Base-by-base conservation (phyloP, 2,888 invertebrate species). In the Itoplectis maculator region DNA sequence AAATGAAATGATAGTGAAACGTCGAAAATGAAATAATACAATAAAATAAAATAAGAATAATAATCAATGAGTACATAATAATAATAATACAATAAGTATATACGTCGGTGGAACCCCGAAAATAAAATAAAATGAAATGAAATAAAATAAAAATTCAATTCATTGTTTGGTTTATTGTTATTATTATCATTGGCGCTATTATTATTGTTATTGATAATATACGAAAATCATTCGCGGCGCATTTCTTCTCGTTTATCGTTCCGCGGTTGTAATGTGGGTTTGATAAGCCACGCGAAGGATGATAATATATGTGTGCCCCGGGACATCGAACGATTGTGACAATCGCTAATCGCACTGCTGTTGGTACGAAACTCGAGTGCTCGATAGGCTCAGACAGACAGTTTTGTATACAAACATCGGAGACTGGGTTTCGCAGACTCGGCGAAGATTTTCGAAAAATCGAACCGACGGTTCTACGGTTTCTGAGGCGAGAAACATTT, bases 281-380 rank as follows among this genome's bases (percentile, higher is more conserved):
- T 20, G 68, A 66, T 68, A 68, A 79, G 72, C 8, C 35, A 40
- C 51, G 20, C 13, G 45, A n/a, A n/a, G n/a, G 13, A 77, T 13
- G 35, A 54, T 45, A 47, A 54, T 13, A 54, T 54, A 54, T 54
- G 23, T 15, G 47, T 66, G n/a, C n/a, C n/a, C 20, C 65, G 56
- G 66, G 51, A 49, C 73, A 68, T 49, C 61, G 73, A 35, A 79
- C 73, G 66, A 68, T 49, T 51, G 47, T 37, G 37, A 59, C 37
- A 35, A 59, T 59, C 29, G 35, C 15, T 37, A 59, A 59, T 59
- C 29, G 23, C 54, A 11, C 11, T 23, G 54, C 20, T 54, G 11
- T 23, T 23, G 23, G 23, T 11, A 9, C 11, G 6, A 0, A 4
- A 13, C 11, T 20, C 11, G 11, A 23, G 54, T 54, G 54, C 54